These are phyloP conservation scores for Montipora cactus DNA, from an alignment of 64 coral and sea anemone species.

Conservation along the genomic window DNA sequence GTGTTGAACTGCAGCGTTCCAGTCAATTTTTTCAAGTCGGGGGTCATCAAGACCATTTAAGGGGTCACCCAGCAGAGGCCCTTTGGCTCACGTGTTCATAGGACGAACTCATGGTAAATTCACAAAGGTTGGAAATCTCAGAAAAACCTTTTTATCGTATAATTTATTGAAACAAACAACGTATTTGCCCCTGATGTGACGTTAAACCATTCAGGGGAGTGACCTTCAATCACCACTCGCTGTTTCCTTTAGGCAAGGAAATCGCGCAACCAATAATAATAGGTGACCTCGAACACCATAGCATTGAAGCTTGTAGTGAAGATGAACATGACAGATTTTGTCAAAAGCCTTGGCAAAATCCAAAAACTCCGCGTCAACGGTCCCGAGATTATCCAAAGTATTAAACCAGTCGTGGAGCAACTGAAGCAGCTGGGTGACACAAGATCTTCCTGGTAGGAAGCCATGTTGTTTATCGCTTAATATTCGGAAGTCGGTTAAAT, in stretches of 20 bases:
- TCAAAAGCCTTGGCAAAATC: conserved; percentile 12
- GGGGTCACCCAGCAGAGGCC: no score
- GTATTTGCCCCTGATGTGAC: no score
- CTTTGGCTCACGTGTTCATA: no score
- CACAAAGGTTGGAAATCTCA: no score
- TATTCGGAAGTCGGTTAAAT: conserved; percentile 3
- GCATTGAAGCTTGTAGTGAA: background rate
- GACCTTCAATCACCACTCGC: conserved; percentile 44
- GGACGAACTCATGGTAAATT: no score
- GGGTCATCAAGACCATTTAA: no score
- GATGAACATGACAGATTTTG: background rate
- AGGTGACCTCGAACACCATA: background rate
- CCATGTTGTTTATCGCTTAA: conserved; percentile 5
- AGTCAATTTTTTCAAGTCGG: no score
- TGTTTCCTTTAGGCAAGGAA: conserved; percentile 34
- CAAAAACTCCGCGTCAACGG: background rate
- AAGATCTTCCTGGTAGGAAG: background rate
- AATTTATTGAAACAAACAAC: no score
- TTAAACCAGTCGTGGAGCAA: background rate
- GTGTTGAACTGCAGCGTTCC: no score
- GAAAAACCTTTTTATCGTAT: no score
- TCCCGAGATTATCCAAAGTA: background rate
- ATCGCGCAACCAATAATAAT: conserved; percentile 14
- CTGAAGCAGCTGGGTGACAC: background rate
- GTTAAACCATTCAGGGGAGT: conserved; percentile 23